These are phyloP conservation scores for Drosophila sordidula DNA, from an alignment of 2,888 invertebrate species.

Conservation along the genomic window DNA sequence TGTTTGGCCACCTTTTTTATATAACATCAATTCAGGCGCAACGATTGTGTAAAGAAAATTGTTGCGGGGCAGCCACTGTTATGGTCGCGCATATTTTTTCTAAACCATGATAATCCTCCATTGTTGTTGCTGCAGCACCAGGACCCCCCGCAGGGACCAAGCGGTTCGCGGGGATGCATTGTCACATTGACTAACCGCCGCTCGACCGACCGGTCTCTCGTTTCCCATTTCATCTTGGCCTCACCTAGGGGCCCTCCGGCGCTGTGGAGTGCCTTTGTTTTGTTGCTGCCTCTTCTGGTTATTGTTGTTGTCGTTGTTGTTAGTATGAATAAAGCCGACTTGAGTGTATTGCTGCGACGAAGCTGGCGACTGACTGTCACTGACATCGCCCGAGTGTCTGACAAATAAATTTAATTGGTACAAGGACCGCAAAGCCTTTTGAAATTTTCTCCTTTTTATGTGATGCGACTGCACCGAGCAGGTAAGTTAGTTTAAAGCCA, in stretches of 20 bases:
- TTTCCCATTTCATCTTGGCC: constrained; percentile 39
- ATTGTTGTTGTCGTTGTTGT: constrained; percentile 38
- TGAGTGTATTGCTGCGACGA: constrained; percentile 55
- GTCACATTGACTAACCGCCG: constrained; percentile 64
- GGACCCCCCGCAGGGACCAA: constrained; percentile 12
- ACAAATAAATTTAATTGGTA: constrained; percentile 74
- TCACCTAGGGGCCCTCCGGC: constrained; percentile 40
- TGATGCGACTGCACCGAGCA: constrained; percentile 13
- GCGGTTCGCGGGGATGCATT: constrained; percentile 56
- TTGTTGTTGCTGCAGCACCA: constrained; percentile 53
- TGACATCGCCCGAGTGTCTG: constrained; percentile 52
- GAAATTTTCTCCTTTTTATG: constrained; percentile 20
- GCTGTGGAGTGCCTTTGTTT: constrained; percentile 65
- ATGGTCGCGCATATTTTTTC: constrained; percentile 60
- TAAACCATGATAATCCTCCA: constrained; percentile 45
- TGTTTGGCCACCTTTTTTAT: constrained; percentile 75
- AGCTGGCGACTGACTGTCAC: constrained; percentile 45
- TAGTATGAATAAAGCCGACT: constrained; percentile 57
- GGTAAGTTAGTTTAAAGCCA: constrained; percentile 17
- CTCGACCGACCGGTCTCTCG: constrained; percentile 27
- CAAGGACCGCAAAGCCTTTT: constrained; percentile 53
- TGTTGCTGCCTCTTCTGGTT: constrained; percentile 28
- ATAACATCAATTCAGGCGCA: constrained; percentile 59
- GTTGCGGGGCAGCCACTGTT: constrained; percentile 46
- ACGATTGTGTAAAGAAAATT: constrained; percentile 57